Conservation (phyloP, 2,797 vertebrate species). For the Epinephelus coioides region DNA sequence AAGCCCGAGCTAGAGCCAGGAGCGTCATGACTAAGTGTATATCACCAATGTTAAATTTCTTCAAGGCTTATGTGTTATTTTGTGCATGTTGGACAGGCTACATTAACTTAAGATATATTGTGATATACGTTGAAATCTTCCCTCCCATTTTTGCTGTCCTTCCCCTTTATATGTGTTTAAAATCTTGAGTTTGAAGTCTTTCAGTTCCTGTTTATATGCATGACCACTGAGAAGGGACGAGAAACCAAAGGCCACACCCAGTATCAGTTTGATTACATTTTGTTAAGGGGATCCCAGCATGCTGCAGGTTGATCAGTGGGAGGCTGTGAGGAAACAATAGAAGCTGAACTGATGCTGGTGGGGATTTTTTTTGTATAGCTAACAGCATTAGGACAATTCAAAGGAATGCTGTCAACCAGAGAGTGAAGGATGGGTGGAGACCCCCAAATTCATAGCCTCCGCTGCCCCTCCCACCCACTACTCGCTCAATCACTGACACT, state of each 20-base stretch:
- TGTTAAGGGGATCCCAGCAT: conserved; percentile 24
- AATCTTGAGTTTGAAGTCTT: neutral
- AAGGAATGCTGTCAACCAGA: conserved; percentile 55
- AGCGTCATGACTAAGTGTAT: neutral
- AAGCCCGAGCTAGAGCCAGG: neutral
- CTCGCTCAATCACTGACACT: conserved; percentile 28
- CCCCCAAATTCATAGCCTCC: conserved; percentile 7
- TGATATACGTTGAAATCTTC: too few species aligned
- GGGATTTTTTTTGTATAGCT: conserved; percentile 23
- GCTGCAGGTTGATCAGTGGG: conserved; percentile 39
- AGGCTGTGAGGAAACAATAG: conserved; percentile 31
- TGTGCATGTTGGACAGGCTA: neutral
- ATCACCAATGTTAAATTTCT: neutral
- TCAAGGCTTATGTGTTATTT: neutral
- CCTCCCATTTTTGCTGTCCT: neutral
- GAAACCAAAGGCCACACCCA: neutral
- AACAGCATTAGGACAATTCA: conserved; percentile 48
- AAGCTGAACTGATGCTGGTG: conserved; percentile 34
- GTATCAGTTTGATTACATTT: conserved; percentile 14
- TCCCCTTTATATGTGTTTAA: neutral
- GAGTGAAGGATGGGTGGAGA: conserved; percentile 55
- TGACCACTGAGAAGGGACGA: neutral
- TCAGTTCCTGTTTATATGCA: neutral
- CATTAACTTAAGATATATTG: neutral
- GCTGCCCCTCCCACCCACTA: conserved; percentile 21